Base-by-base conservation (phyloP, 2,888 invertebrate species). In the Elgonia sp. region DNA sequence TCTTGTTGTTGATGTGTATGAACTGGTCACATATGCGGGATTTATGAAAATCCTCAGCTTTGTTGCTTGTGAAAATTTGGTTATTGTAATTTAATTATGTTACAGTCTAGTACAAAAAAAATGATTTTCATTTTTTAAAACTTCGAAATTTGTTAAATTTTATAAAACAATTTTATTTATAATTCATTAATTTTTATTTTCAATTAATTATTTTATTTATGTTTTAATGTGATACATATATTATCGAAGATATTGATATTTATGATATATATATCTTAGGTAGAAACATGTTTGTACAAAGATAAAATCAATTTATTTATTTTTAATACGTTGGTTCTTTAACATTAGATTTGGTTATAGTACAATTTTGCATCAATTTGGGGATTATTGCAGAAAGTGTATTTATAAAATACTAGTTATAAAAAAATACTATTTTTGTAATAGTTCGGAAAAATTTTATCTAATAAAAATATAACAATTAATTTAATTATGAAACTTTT, bases 21-120 rank as follows among this genome's bases (percentile, higher is more conserved):
- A 65, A 18, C 10, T 69, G 79, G 65, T 50, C 67, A 75, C 69
- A 62, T 42, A 75, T 62, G 75, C 40, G 37, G 75, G 42, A 79
- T 80, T 85, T 80, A 80, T 75, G 75, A 85, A 85, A 85, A 85
- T 85, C 75, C 60, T 20, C 57, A 67, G 40, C 18, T 18, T 29
- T 57, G 53, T 65, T 80, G 65, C 72, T 77, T 79, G 72, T 73
- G 16, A 60, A 53, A 57, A 73, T 76, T 83, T 76, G 29, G 39
- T 60, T 83, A 75, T 69, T 75, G 29, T 37, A 60, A 18, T 60
- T 60, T 29, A 12, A 16, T 3, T 7, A 60, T 53, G 4, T 53
- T 4, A 20, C 20, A 55, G 42, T 50, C 16, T n/a, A n/a, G n/a
- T n/a, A 20, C 20, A 18, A 10, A 18, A 12, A 16, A 50, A 50